Evolutionary conservation across 2,888 invertebrate genomes (phyloP), one percentile per base, ranked within the genome.

Genomic region (Zootermopsis nevadensis): DNA sequence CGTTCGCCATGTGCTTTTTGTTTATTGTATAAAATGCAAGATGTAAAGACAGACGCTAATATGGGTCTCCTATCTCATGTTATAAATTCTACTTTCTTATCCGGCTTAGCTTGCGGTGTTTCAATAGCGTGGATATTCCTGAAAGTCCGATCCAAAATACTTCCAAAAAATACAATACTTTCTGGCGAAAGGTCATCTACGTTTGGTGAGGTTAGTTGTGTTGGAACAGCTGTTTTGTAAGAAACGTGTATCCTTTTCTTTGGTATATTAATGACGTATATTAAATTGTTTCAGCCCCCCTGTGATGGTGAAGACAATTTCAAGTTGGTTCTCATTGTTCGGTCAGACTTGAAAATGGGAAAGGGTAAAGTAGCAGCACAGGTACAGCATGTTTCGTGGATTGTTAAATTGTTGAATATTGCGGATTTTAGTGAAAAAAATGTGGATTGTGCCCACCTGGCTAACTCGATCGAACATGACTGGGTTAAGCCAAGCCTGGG

Each of bases 281-380:
- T 48, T 48, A 15, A 12, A 3, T 7, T 33, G n/a, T 74, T 74
- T 74, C 42, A 74, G 74, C 74, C 74, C n/a, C 3, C 8, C 24
- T 24, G 74, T n/a, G 33, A 53, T 48, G 77, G 31, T 55, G 53
- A 33, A 10, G 79, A 86, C 72, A 85, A 87, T 84, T 88, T 30
- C 82, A 96, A 96, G 90, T 91, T 96, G 91, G 94, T 94, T 0
- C 89, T 96, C 60, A 91, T 96, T n/a, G 94, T 96, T 0, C 90
- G 96, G 80, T 91, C 90, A 55, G 96, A 96, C 89, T 89, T 96
- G 30, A 91, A 92, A 86, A 95, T 96, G 95, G 92, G 94, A 15
- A 94, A 92, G 88, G 95, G 96, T 8, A 96, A 96, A 90, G 92
- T 93, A 74, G 96, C 95, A 15, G 93, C 96, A 0, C 96, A 79